Evolutionary conservation across 2,113 vertebrate genomes (phyloP), one percentile per base, ranked within the genome.

Genomic region (Tursiops truncatus): DNA sequence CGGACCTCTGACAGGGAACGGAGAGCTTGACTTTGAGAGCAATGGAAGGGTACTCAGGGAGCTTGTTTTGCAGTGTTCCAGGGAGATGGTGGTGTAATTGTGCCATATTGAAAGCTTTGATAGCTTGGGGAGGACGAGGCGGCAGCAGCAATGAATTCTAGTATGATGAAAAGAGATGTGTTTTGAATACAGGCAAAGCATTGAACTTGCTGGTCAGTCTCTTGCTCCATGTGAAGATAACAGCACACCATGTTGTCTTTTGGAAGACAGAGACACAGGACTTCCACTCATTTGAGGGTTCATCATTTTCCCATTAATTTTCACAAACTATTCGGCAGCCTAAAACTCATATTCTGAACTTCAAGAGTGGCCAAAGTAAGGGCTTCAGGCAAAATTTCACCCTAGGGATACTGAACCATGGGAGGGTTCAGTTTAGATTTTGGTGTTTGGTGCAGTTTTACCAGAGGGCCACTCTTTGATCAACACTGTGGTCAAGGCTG

Each of bases 391-490:
- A 89, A 87, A 95, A 94, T 95, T 67, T 96, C 10, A 25, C 92
- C 92, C 74, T 41, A 77, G 87, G 92, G 92, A 87, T 95, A 84
- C 0, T 90, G 80, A 95, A 56, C 74, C 5, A 1, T 38, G 38
- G n/a, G 74, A 90, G 53, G 38, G 70, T 84, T 92, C 80, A 94
- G 44, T 95, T 94, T 88, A 95, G 96, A 97, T 83, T 97, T 97
- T 85, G 96, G 76, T 77, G 65, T 94, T 95, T 91, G 90, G 96
- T 88, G 56, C 83, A 81, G 9, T 96, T 96, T 97, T 80, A 96
- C 96, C 79, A 95, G 95, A 96, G 95, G 97, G 83, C 68, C 44
- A 36, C 25, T 63, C 95, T 98, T 98, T 97, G 98, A 97, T 97
- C 94, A 96, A 23, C 65, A 58, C 68, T 87, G 23, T 95, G 94